phyloP scores from a whole-genome alignment of 2,888 invertebrate genomes.

The Tridacna crocea region DNA sequence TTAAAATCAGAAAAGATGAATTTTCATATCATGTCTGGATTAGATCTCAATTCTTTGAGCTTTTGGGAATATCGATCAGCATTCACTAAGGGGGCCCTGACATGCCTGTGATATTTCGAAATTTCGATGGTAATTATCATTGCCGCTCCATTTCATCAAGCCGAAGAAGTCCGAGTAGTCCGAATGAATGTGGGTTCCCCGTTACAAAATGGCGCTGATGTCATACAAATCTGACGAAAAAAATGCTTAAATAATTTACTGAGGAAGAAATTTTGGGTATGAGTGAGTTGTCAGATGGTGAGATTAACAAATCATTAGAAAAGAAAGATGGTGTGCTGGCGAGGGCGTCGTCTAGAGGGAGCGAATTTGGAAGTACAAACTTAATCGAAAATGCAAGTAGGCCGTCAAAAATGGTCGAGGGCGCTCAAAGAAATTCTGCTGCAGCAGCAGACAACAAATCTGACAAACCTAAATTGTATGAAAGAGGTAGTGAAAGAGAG shows the following conservation, averaged over 20 bases:
- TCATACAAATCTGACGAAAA: background rate
- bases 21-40: no score
- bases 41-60: no score
- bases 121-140: background rate
- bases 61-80: no score
- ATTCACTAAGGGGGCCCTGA: no score
- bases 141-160: background rate
- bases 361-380: constrained; percentile 65
- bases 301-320: constrained; percentile 70
- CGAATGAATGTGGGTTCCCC: constrained; percentile 3
- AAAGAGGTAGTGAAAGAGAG: constrained; percentile 50
- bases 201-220: constrained; percentile 31
- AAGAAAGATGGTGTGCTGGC: constrained; percentile 64
- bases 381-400: constrained; percentile 73
- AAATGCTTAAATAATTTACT: constrained; percentile 35
- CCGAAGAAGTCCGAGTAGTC: background rate
- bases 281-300: constrained; percentile 75
- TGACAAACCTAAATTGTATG: constrained; percentile 52
- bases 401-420: constrained; percentile 63
- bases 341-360: constrained; percentile 46
- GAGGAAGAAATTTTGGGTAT: constrained; percentile 59
- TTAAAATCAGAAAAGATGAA: no score
- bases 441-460: constrained; percentile 44
- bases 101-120: background rate
- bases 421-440: constrained; percentile 40